Percentiles rank a stretch among this genome's conserved stretches.
These are phyloP conservation scores for Rhinopomastus cyanomelas DNA, from an alignment of 2,113 vertebrate species.

Conservation along the genomic window DNA sequence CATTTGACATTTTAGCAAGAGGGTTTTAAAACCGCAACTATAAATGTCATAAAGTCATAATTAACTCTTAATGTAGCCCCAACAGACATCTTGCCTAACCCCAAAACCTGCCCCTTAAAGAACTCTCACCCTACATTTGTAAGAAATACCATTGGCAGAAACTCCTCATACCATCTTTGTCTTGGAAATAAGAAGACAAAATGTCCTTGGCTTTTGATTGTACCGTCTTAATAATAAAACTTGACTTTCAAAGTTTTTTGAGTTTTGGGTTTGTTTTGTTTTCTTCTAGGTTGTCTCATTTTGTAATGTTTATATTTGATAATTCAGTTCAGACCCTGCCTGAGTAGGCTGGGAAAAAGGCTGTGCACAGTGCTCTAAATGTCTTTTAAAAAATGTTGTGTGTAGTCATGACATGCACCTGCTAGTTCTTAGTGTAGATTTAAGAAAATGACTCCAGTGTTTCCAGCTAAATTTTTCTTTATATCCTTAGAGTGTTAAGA, in stretches of 20 bases:
- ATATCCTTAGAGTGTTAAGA: background rate
- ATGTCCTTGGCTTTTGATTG: background rate
- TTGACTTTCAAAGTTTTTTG: background rate
- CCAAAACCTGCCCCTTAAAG: background rate
- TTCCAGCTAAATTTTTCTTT: background rate
- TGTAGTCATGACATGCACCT: accelerated
- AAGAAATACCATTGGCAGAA: background rate
- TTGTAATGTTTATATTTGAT: background rate
- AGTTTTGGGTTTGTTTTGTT: background rate
- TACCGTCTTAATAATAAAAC: conserved; percentile 45
- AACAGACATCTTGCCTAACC: accelerated
- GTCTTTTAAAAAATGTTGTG: background rate
- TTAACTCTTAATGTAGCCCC: background rate
- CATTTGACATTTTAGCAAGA: background rate
- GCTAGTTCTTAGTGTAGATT: background rate
- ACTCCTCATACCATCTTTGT: background rate
- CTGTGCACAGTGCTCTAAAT: background rate
- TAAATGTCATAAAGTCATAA: background rate
- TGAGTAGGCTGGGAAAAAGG: background rate
- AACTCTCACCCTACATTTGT: background rate
- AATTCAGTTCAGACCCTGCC: background rate
- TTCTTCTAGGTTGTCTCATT: background rate
- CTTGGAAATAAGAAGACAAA: background rate
- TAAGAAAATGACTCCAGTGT: background rate
- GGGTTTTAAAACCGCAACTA: background rate